Percentiles rank a stretch among this genome's conserved stretches.
phyloP scores from a whole-genome alignment of 2,888 invertebrate species.

The Timandra comae region DNA sequence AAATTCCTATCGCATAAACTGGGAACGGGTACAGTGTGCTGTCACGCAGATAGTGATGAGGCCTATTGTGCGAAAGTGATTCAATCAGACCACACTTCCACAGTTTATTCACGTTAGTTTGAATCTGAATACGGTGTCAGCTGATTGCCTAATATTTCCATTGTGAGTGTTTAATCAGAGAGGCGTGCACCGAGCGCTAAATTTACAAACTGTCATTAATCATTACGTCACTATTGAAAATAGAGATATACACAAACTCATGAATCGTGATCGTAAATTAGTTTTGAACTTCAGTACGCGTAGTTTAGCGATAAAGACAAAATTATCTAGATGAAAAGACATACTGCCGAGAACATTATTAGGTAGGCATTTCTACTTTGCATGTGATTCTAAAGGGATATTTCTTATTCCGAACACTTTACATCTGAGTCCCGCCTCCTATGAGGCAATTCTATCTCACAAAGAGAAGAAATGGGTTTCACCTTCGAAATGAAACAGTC shows the following conservation, averaged over 20 bases:
- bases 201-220: slow-evolving; percentile 5
- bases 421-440: slow-evolving; percentile 53
- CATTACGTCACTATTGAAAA: slow-evolving; percentile 7
- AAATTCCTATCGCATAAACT: slow-evolving; percentile 69
- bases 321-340: too few relatives aligned
- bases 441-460: slow-evolving; percentile 58
- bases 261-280: slow-evolving; percentile 6
- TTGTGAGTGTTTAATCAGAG: slow-evolving; percentile 10
- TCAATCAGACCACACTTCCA: slow-evolving; percentile 52
- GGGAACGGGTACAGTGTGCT: slow-evolving; percentile 44
- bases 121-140: slow-evolving; percentile 42
- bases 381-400: slow-evolving; percentile 34
- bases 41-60: slow-evolving; percentile 56
- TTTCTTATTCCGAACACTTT: slow-evolving; percentile 43
- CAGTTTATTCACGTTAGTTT: slow-evolving; percentile 49
- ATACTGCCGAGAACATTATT: too few relatives aligned
- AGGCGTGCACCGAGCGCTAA: slow-evolving; percentile 1
- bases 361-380: slow-evolving; percentile 14
- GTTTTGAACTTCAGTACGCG: slow-evolving; percentile 2
- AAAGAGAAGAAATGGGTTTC: slow-evolving; percentile 61
- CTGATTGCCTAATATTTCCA: slow-evolving; percentile 24
- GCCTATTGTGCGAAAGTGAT: slow-evolving; percentile 59
- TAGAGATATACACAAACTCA: slow-evolving; percentile 7
- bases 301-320: not conserved
- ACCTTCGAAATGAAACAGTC: slow-evolving; percentile 63